Conservation (phyloP, 2,113 vertebrate genomes). For the Odobenus rosmarus region DNA sequence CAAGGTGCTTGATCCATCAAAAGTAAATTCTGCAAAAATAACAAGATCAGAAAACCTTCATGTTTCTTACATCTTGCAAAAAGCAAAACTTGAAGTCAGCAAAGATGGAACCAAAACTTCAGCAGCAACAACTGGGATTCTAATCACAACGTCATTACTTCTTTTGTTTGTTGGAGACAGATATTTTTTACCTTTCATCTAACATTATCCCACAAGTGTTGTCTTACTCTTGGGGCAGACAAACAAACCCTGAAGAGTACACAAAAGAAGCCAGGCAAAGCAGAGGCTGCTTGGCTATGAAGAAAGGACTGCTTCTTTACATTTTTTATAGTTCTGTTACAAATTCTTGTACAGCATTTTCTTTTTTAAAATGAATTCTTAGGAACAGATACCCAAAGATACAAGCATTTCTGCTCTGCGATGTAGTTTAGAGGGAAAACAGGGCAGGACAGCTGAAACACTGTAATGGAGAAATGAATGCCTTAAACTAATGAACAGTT, state of each 20-base stretch:
- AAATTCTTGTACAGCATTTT: slow-evolving; percentile 80
- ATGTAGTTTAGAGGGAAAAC: slow-evolving; percentile 48
- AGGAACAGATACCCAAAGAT: slow-evolving; percentile 14
- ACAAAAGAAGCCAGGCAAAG: slow-evolving; percentile 51
- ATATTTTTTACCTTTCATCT: slow-evolving; percentile 90
- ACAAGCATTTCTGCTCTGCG: slow-evolving; percentile 54
- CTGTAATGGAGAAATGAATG: neutral
- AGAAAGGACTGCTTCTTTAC: slow-evolving; percentile 47
- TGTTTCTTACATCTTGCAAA: slow-evolving; percentile 93
- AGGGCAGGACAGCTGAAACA: slow-evolving; percentile 38
- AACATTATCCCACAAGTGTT: slow-evolving; percentile 92
- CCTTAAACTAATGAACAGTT: slow-evolving; percentile 79
- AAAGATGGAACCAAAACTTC: slow-evolving; percentile 97
- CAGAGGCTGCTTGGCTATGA: neutral
- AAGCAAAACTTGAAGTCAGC: slow-evolving; percentile 95
- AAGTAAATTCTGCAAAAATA: slow-evolving; percentile 92
- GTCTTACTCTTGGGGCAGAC: slow-evolving; percentile 93
- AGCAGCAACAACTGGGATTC: slow-evolving; percentile 91
- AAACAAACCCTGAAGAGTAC: slow-evolving; percentile 87
- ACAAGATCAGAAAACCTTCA: slow-evolving; percentile 90
- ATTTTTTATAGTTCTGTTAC: slow-evolving; percentile 63
- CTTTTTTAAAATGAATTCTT: slow-evolving; percentile 78
- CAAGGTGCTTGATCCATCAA: slow-evolving; percentile 88
- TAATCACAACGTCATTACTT: slow-evolving; percentile 91
- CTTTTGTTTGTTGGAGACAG: slow-evolving; percentile 91